Conservation (phyloP, 37 sponge, comb jelly and placozoan species). For the Eunapius fragilis region DNA sequence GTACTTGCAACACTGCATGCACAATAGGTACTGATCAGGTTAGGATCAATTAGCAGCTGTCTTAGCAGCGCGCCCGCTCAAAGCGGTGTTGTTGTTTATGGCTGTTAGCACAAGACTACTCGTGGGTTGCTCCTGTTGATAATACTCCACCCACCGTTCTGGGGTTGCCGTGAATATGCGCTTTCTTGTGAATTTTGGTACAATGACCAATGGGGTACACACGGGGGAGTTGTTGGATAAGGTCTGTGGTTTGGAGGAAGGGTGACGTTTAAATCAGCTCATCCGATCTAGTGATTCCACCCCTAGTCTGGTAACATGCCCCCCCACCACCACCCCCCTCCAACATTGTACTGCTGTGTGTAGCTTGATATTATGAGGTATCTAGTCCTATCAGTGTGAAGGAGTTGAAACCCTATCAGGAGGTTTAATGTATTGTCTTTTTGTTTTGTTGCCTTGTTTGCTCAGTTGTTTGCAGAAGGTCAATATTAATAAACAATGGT, state of each 20-base stretch:
- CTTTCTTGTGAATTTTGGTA: background rate
- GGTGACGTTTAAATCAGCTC: background rate
- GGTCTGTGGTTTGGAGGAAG: background rate
- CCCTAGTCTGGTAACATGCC: background rate
- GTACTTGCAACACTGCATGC: background rate
- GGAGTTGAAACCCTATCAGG: no score
- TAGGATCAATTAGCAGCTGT: background rate
- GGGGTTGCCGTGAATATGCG: background rate
- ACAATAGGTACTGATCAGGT: background rate
- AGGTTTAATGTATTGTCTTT: no score
- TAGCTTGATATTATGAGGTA: no score
- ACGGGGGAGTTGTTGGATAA: background rate
- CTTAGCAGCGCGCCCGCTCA: background rate
- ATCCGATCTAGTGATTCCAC: background rate
- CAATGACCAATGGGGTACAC: background rate
- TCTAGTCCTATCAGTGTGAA: no score
- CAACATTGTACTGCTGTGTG: background rate
- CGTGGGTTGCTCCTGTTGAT: background rate
- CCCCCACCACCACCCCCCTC: background rate
- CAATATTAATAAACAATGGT: background rate
- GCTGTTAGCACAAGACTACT: background rate
- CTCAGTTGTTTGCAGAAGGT: background rate
- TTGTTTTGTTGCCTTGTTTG: background rate
- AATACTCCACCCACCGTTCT: background rate
- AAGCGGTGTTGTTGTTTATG: background rate